These are phyloP conservation scores for Hemibagrus wyckioides DNA, from an alignment of 2,113 vertebrate genomes.

Conservation along the genomic window DNA sequence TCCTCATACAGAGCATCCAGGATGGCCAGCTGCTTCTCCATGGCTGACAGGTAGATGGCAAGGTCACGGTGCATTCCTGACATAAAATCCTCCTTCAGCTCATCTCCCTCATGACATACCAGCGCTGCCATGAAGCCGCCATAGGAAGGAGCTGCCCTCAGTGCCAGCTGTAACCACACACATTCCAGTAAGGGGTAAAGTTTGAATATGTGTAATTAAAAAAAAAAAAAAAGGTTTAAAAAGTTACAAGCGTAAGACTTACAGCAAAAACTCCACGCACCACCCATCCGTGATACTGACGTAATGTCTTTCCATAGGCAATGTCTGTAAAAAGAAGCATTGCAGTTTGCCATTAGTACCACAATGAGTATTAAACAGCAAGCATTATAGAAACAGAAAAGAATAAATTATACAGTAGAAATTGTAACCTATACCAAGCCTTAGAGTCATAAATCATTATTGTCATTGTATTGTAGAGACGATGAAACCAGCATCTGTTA, in stretches of 20 bases:
- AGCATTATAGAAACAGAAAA: not conserved
- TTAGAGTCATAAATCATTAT: too few species aligned
- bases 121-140: constrained; percentile 87
- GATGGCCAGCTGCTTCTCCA: constrained; percentile 89
- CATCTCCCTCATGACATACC: constrained; percentile 80
- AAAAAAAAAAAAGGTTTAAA: not conserved
- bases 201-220: not conserved
- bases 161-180: constrained; percentile 80
- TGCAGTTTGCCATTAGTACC: not conserved
- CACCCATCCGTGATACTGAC: constrained; percentile 96
- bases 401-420: not conserved
- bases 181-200: not conserved
- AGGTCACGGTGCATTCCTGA: constrained; percentile 87
- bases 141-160: constrained; percentile 91
- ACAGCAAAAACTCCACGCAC: constrained; percentile 96
- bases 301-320: constrained; percentile 90
- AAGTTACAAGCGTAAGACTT: constrained; percentile 59
- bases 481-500: too few species aligned
- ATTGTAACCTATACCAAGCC: not conserved
- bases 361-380: not conserved
- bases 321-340: constrained; percentile 74
- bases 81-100: constrained; percentile 82
- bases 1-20: constrained; percentile 90
- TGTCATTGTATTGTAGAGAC: too few species aligned
- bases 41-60: constrained; percentile 88